Conservation (phyloP, 1,140 invertebrate species). For the Coptotermes formosanus region DNA sequence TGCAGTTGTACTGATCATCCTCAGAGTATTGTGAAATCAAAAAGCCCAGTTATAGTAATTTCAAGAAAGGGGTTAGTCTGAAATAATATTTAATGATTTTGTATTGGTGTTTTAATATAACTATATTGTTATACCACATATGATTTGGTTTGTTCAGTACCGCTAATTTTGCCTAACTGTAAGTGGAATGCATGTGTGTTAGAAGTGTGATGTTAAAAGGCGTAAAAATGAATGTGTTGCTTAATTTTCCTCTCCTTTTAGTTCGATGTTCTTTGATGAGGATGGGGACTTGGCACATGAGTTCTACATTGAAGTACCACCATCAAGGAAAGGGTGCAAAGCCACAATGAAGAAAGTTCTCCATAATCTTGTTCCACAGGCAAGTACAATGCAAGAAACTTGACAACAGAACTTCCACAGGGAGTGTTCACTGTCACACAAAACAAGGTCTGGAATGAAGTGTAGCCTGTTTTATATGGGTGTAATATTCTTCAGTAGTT, state of each 20-base stretch:
- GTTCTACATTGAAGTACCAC: constrained; percentile 50
- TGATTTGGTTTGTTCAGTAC: too few species aligned
- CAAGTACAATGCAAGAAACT: not conserved
- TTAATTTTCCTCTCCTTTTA: constrained; percentile 36
- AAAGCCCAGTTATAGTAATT: not conserved
- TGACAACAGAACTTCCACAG: not conserved
- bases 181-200: too few species aligned
- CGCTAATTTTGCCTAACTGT: too few species aligned
- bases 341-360: constrained; percentile 43
- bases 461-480: not conserved
- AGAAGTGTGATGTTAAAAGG: too few species aligned
- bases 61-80: constrained; percentile 22
- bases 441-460: not conserved
- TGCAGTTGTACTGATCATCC: not conserved
- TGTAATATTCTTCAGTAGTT: not conserved
- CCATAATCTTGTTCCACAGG: constrained; percentile 48
- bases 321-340: constrained; percentile 42
- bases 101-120: not conserved
- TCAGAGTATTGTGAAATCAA: constrained; percentile 11
- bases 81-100: not conserved
- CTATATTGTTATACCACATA: too few species aligned
- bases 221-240: too few species aligned
- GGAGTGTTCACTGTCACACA: not conserved
- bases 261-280: constrained; percentile 55
- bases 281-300: constrained; percentile 56